These are phyloP conservation scores for Neosilurus hyrtlii DNA, from an alignment of 2,797 vertebrate genomes.

Conservation along the genomic window DNA sequence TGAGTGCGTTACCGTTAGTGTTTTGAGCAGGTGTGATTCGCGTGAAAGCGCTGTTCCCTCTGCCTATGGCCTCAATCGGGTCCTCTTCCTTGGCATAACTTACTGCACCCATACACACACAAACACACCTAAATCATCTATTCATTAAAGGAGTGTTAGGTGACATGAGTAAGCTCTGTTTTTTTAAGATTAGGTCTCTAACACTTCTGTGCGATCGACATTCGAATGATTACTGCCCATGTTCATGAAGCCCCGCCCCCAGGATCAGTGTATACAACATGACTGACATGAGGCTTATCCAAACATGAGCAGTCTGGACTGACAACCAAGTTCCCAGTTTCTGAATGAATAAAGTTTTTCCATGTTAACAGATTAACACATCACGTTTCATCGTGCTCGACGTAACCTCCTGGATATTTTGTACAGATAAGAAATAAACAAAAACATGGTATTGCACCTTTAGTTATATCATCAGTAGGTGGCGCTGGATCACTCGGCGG, in stretches of 20 bases:
- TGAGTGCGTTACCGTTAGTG: conserved; percentile 36
- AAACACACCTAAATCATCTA: neutral
- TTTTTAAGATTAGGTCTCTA: no score
- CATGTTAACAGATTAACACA: neutral
- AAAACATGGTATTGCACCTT: neutral
- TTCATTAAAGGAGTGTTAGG: no score
- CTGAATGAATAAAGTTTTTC: neutral
- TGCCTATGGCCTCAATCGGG: conserved; percentile 59
- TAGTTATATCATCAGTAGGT: conserved; percentile 13
- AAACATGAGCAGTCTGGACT: neutral
- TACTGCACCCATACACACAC: no score
- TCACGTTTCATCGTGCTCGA: neutral
- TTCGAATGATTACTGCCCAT: neutral
- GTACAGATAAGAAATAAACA: neutral
- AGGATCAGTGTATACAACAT: neutral
- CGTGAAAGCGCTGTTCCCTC: conserved; percentile 74
- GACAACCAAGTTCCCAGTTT: neutral
- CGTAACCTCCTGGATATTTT: neutral
- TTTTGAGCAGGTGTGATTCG: conserved; percentile 58
- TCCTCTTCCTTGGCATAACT: conserved; percentile 45
- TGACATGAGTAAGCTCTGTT: no score
- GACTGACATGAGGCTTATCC: neutral
- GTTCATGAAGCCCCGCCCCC: neutral
- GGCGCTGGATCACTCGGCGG: conserved; percentile 48
- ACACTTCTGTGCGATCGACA: neutral